Percentiles rank a stretch among this genome's conserved stretches.
These are phyloP conservation scores for Bombus consobrinus DNA, from an alignment of 1,140 invertebrate genomes.

Conservation along the genomic window DNA sequence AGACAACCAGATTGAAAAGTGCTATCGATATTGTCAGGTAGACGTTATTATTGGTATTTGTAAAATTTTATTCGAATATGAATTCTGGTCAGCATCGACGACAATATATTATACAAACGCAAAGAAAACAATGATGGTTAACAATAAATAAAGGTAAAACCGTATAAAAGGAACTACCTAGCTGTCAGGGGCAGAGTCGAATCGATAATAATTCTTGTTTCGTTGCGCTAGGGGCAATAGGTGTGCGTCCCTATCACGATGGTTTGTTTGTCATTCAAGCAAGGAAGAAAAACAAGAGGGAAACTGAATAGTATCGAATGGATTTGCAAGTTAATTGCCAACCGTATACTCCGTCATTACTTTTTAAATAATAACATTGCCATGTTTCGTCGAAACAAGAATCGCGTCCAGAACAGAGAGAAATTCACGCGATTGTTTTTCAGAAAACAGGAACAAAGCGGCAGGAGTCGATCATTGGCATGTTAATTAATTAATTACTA, in stretches of 20 bases:
- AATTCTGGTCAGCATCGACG: too few relatives aligned
- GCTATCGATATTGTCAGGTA: too few relatives aligned
- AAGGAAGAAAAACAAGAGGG: background rate
- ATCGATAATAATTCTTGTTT: slow-evolving; percentile 14
- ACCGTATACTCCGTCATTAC: background rate
- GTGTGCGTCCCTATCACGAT: background rate
- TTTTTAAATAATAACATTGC: slow-evolving; percentile 17
- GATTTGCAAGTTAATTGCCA: slow-evolving; percentile 11
- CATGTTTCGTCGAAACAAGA: too few relatives aligned
- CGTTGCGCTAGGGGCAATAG: background rate
- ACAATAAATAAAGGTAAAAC: background rate
- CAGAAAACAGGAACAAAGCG: background rate
- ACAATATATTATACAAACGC: background rate
- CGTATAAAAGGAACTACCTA: background rate
- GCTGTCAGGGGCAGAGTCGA: background rate
- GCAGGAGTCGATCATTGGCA: background rate
- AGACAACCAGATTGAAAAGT: too few relatives aligned
- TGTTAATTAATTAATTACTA: background rate
- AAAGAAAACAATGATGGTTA: background rate
- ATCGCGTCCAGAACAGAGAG: background rate
- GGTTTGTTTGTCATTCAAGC: background rate
- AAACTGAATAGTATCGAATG: background rate
- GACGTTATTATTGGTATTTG: too few relatives aligned
- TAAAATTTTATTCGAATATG: background rate
- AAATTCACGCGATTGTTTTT: background rate